Conservation (phyloP, 1,140 invertebrate genomes). For the Elymnias hypermnestra region DNA sequence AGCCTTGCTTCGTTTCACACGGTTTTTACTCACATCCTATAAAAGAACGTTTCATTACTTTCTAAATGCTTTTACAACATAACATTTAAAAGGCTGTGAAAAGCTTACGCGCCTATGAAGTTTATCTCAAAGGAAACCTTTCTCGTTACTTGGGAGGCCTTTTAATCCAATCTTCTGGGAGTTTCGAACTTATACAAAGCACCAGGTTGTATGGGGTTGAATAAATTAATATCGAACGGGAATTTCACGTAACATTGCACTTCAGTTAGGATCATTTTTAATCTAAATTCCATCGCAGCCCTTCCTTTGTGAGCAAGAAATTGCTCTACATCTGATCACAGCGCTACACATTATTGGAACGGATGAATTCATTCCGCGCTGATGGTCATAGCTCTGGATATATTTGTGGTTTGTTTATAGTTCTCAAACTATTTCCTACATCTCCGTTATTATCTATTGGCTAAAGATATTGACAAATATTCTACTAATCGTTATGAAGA, state of each 20-base stretch:
- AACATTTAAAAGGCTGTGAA: conserved; percentile 7
- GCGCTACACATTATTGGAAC: conserved; percentile 40
- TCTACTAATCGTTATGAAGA: too few relatives aligned
- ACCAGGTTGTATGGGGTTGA: conserved; percentile 20
- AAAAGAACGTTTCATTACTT: conserved; percentile 3
- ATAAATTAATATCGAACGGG: conserved; percentile 46
- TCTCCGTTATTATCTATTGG: too few relatives aligned
- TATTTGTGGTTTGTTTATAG: not conserved
- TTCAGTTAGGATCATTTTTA: conserved; percentile 60
- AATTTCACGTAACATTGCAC: conserved; percentile 53
- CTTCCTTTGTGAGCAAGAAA: conserved; percentile 48
- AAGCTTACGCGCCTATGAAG: conserved; percentile 6
- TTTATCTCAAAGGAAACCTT: conserved; percentile 9
- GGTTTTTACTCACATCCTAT: not conserved
- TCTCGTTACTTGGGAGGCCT: conserved; percentile 15
- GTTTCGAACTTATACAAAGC: conserved; percentile 14
- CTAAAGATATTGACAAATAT: too few relatives aligned
- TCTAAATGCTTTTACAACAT: conserved; percentile 4
- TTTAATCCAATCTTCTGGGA: conserved; percentile 17
- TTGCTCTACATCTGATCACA: conserved; percentile 36
- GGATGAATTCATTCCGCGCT: conserved; percentile 37
- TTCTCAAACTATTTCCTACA: conserved; percentile 1
- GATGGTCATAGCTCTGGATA: conserved; percentile 17
- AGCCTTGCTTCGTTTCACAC: not conserved
- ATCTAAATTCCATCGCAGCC: conserved; percentile 60